phyloP scores from a whole-genome alignment of 2,113 vertebrate species.

The Grammomys dolichurus region DNA sequence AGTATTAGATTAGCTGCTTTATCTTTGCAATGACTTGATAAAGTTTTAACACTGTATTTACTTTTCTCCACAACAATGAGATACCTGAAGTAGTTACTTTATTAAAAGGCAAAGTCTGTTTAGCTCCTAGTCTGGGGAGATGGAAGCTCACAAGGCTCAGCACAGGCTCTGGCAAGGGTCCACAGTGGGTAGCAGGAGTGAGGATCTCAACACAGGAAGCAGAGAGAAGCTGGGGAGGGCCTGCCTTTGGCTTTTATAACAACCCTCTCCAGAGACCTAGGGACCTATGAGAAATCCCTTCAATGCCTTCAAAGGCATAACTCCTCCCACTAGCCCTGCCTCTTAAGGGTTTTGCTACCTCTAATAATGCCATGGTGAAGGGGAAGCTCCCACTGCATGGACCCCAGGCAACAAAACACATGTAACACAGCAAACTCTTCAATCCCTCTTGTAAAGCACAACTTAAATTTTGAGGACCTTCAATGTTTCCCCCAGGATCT shows the following conservation, averaged over 20 bases:
- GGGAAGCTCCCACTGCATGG: background rate
- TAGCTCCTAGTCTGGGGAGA: background rate
- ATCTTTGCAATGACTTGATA: background rate
- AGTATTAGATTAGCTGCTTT: background rate
- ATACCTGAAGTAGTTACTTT: background rate
- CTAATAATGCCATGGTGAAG: background rate
- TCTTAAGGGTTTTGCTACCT: background rate
- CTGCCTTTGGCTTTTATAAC: background rate
- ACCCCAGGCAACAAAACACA: background rate
- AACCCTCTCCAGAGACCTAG: background rate
- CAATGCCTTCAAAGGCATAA: background rate
- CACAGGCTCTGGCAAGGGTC: background rate
- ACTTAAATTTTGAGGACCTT: background rate
- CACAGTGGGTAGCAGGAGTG: background rate
- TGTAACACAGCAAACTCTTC: background rate
- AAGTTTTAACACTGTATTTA: background rate
- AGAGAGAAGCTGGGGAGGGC: background rate
- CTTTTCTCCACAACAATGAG: background rate
- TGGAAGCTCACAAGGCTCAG: background rate
- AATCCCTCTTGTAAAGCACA: background rate
- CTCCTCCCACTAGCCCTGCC: accelerated
- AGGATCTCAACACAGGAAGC: background rate
- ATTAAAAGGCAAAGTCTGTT: background rate
- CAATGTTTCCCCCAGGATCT: background rate
- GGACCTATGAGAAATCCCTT: background rate